Evolutionary conservation across 53 echinoderm and acorn worm genomes (phyloP).

Genomic region (Stichopus horrens): DNA sequence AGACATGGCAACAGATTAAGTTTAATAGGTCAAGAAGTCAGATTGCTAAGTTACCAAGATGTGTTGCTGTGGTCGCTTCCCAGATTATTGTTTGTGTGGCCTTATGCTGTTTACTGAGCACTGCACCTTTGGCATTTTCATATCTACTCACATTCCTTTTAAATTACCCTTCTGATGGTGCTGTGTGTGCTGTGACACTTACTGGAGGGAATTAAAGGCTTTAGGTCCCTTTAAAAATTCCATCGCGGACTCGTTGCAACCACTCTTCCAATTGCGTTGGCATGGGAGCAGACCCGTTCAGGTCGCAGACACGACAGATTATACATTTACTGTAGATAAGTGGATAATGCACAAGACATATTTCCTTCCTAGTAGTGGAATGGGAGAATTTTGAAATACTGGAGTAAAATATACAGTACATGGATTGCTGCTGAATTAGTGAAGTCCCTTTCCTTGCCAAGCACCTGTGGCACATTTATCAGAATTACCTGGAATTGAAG

Average conservation of each 20-base stretch:
- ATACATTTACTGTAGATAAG: too few relatives aligned
- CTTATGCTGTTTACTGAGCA: background rate
- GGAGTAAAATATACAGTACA: too few relatives aligned
- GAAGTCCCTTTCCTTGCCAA: background rate
- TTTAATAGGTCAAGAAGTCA: too few relatives aligned
- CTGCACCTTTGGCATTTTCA: constrained; percentile 36
- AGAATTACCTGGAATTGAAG: background rate
- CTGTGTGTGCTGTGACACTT: background rate
- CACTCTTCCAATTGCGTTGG: background rate
- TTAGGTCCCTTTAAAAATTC: background rate
- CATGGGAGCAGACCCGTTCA: background rate
- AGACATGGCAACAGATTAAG: too few relatives aligned
- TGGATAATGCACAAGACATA: too few relatives aligned
- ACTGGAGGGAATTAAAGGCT: background rate
- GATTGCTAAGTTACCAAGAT: background rate
- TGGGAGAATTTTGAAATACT: too few relatives aligned
- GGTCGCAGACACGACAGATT: too few relatives aligned
- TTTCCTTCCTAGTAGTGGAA: too few relatives aligned
- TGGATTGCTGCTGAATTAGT: too few relatives aligned
- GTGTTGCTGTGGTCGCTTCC: constrained; percentile 3
- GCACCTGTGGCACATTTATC: background rate
- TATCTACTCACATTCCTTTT: constrained; percentile 22
- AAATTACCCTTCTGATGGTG: background rate
- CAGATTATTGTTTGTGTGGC: background rate
- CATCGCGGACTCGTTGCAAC: background rate